Evolutionary conservation across 2,797 vertebrate species (phyloP).

Genomic region (Gobionotothen gibberifrons): DNA sequence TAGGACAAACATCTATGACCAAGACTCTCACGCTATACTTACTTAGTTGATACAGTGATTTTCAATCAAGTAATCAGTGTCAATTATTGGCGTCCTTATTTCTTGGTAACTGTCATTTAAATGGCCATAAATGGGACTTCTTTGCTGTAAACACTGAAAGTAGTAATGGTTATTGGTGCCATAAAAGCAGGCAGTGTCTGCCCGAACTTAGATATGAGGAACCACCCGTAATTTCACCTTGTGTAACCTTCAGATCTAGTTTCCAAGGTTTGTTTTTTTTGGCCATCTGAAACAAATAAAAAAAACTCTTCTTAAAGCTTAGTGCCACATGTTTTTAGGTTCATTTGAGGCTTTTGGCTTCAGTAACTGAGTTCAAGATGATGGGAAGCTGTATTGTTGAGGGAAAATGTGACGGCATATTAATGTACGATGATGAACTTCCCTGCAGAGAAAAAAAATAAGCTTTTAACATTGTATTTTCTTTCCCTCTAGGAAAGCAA

Average conservation of each 20-base stretch:
- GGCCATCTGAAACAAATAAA: neutral
- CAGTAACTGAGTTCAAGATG: neutral
- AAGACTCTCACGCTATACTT: too few species aligned
- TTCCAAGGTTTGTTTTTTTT: neutral
- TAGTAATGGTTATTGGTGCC: neutral
- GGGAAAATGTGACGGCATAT: neutral
- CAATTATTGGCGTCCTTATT: too few species aligned
- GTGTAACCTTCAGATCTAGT: neutral
- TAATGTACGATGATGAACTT: neutral
- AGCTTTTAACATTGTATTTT: neutral
- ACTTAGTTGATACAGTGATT: too few species aligned
- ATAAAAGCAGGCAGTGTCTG: neutral
- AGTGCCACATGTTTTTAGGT: neutral
- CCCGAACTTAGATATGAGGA: neutral
- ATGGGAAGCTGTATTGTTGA: neutral
- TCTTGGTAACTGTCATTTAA: too few species aligned
- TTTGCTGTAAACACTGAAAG: neutral
- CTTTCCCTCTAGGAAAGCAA: conserved; percentile 84
- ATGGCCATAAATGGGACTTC: neutral
- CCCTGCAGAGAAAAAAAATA: neutral
- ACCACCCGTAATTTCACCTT: neutral
- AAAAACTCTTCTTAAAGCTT: neutral
- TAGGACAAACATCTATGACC: too few species aligned
- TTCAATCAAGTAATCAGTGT: too few species aligned
- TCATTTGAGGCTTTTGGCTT: neutral